Conservation (phyloP, 2,888 invertebrate genomes). For the Eristalis pertinax region DNA sequence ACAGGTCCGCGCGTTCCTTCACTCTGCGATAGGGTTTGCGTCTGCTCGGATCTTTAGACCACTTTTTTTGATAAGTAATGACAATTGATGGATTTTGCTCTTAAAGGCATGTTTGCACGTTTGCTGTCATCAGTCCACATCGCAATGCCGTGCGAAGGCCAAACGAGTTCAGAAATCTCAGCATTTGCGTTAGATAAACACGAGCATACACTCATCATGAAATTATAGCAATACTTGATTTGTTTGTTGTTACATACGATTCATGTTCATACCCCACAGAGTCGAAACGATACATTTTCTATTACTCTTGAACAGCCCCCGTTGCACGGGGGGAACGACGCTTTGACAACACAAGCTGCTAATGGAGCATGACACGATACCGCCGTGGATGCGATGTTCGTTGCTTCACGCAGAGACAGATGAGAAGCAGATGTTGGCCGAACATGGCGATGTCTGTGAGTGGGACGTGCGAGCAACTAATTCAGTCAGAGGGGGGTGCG, state of each 20-base stretch:
- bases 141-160: not conserved
- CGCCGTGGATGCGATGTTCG: not conserved
- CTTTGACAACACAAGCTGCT: not conserved
- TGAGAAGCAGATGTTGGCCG: not conserved
- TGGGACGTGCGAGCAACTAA: not conserved
- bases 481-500: not conserved
- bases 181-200: not conserved
- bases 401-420: not conserved
- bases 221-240: not conserved
- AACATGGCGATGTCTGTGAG: not conserved
- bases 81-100: too few relatives aligned
- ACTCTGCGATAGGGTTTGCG: too few relatives aligned
- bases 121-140: too few relatives aligned
- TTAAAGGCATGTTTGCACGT: too few relatives aligned
- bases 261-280: not conserved
- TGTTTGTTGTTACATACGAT: not conserved
- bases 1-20: too few relatives aligned
- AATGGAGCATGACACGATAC: not conserved
- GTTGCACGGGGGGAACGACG: not conserved
- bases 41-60: too few relatives aligned
- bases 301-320: not conserved
- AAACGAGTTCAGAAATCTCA: not conserved
- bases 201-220: not conserved
- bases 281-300: not conserved
- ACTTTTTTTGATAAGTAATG: too few relatives aligned